Percentiles rank a stretch among this genome's conserved stretches.
These are phyloP conservation scores for Thysanoteuthis rhombus DNA, from an alignment of 2,888 invertebrate species.

Conservation along the genomic window DNA sequence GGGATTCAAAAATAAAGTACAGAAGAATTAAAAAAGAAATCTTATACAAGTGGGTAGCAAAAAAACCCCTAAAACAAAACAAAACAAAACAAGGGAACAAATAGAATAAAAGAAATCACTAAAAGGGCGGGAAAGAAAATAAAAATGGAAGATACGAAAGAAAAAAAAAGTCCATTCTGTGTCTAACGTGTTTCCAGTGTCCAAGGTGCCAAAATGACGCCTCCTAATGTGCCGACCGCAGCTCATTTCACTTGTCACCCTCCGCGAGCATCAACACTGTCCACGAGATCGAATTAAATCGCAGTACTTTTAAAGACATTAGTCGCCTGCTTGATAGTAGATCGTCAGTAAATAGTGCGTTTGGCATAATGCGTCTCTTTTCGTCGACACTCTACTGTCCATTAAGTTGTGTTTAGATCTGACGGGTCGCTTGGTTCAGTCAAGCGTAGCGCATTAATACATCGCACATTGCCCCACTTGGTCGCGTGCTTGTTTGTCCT, in stretches of 20 bases:
- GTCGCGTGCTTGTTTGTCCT: neutral
- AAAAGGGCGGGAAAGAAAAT: neutral
- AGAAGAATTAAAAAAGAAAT: neutral
- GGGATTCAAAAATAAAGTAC: no score
- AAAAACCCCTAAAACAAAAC: neutral
- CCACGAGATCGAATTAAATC: neutral
- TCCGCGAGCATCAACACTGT: conserved; percentile 12
- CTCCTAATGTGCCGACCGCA: neutral
- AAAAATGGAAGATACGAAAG: neutral
- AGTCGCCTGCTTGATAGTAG: neutral
- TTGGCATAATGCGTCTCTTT: neutral
- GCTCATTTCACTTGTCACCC: neutral
- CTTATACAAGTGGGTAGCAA: neutral
- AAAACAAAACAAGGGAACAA: neutral
- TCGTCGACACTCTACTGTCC: neutral
- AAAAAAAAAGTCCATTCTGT: neutral
- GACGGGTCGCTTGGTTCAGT: neutral
- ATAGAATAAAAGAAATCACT: neutral
- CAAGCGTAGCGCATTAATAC: neutral
- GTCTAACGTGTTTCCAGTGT: neutral
- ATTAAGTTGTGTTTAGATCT: neutral
- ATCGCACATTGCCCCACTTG: neutral
- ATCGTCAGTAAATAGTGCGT: neutral
- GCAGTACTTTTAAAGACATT: conserved; percentile 12
- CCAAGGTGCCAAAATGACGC: neutral